Conservation (phyloP, 2,113 vertebrate species). For the Eclectus roratus region DNA sequence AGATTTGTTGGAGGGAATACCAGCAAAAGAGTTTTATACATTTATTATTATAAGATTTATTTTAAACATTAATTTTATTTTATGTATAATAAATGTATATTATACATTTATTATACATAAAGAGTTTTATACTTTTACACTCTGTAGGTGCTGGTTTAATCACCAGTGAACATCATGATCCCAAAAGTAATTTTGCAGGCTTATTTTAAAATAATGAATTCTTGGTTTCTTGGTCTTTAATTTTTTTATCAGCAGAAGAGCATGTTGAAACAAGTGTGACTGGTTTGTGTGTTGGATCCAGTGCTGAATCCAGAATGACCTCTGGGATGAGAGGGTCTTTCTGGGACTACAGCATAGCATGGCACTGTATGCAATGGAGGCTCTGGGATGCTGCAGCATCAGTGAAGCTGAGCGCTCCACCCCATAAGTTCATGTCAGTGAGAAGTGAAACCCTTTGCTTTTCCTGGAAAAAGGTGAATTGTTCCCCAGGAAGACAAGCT, state of each 20-base stretch:
- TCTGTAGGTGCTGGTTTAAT: neutral
- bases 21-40: neutral
- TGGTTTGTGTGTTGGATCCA: neutral
- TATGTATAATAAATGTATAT: neutral
- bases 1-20: neutral
- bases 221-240: neutral
- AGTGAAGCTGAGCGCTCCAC: neutral
- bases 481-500: neutral
- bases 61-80: neutral
- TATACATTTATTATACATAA: neutral
- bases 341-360: neutral
- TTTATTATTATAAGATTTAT: neutral
- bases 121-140: neutral
- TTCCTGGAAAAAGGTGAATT: neutral
- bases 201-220: neutral
- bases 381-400: neutral
- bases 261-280: neutral
- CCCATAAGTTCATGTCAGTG: neutral
- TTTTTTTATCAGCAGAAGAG: neutral
- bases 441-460: neutral
- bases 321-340: neutral
- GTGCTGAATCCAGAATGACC: neutral
- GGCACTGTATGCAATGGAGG: neutral
- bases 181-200: neutral
- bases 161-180: neutral